Base-by-base conservation (phyloP, 2,797 vertebrate species). In the Thunnus albacares region DNA sequence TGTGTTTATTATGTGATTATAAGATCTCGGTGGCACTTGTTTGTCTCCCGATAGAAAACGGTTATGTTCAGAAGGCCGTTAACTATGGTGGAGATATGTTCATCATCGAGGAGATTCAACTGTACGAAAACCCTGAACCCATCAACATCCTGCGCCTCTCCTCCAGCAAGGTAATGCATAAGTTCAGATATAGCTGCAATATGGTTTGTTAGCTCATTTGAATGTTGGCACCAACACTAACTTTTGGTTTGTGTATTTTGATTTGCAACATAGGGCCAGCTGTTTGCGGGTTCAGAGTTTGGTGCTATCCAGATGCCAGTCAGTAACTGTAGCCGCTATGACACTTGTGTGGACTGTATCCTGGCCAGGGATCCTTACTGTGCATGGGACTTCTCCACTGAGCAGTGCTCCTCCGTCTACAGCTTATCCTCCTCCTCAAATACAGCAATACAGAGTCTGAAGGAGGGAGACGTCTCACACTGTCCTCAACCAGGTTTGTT, bases 291-390 rank as follows among this genome's bases (percentile, higher is more conserved):
- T 4, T 96, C 96, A n/a, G 75, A 65, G 0, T 93, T 93, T 8
- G 94, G 85, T 4, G 95, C 91, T 0, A 82, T 94, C 22, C 96
- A 97, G 90, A 92, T 96, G 66, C 94, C 95, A 0, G 75, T 95
- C 65, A 91, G 94, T 5, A 88, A 89, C 75, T 96, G 96, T 83
- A 86, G 81, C 61, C 92, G 66, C 4, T 92, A 96, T 38, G 28
- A 52, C 56, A 63, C 76, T 3, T 96, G 96, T 87, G 75, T 84
- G 79, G 96, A 96, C 86, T 97, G 96, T 38, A 18, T 97, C 79
- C 77, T 97, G 80, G 93, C 96, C 15, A 88, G 96, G 75, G 96
- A 96, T 70, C 96, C 96, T 0, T 96, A 96, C 91, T 96, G 96
- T 1, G 93, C 88, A 0, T 96, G 96, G 96, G 85, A 94, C 57